Evolutionary conservation across 2,113 vertebrate genomes (phyloP), one percentile per base, ranked within the genome.

Genomic region (Pelecanoides urinatrix): DNA sequence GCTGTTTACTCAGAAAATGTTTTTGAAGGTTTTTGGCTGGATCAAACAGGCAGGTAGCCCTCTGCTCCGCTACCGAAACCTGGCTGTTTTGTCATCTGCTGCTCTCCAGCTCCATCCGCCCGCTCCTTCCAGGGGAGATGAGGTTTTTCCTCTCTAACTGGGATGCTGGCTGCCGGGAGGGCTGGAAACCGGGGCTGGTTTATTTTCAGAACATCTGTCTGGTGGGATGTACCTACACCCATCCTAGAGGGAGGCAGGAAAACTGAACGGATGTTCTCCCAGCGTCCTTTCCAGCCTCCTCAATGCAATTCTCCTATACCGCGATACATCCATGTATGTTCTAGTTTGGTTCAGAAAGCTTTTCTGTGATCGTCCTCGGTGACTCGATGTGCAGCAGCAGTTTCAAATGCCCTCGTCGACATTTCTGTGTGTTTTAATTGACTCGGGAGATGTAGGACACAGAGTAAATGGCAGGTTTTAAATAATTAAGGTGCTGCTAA

Each of bases 401-500:
- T 36, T 63, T 49, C 44, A 85, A 42, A 45, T 5, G 6, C 47
- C 81, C 79, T n/a, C 1, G 14, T 50, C 22, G 38, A 19, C 72
- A 29, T 75, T 83, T 75, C 62, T 25, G 12, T 16, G 30, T 6
- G 20, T 40, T 71, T 65, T 71, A 93, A 96, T 92, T 90, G 85
- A 44, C 67, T 79, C 6, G 2, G 94, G 87, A 65, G 70, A 25
- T 18, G 76, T 23, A 86, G 80, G 77, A 16, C 45, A 16, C 14
- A 27, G 82, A 74, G 77, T 34, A 82, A 95, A 93, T 65, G 88
- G 90, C 90, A 70, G 71, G 16, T 25, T 83, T 89, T 96, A 42
- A 91, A 91, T 93, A 95, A 95, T 95, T 96, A 82, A 96, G 79
- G 86, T 25, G 62, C 38, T 66, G 80, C 65, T 95, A 83, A 89